These are phyloP conservation scores for Wasmannia auropunctata DNA, from an alignment of 1,140 invertebrate species.

Conservation along the genomic window DNA sequence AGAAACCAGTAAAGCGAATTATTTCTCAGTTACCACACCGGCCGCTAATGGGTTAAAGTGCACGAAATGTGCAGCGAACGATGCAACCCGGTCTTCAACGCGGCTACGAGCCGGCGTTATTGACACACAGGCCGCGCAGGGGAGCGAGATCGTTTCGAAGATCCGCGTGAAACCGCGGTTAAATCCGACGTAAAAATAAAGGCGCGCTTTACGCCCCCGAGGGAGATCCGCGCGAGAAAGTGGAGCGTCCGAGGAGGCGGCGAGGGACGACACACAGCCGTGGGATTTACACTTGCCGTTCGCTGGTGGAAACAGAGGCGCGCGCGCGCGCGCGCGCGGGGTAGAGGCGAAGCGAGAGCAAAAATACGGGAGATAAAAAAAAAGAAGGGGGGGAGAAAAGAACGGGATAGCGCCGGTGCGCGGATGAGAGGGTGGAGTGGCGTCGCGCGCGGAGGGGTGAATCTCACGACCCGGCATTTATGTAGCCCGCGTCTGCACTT, in stretches of 20 bases:
- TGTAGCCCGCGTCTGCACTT: constrained; percentile 78
- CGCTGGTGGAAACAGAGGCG: neutral
- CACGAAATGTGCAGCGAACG: constrained; percentile 3
- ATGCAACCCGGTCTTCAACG: neutral
- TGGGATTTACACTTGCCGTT: constrained; percentile 64
- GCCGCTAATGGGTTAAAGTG: constrained; percentile 27
- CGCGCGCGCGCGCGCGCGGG: no score
- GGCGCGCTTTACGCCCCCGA: constrained; percentile 75
- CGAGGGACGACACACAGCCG: neutral
- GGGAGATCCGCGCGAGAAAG: constrained; percentile 62
- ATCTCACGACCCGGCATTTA: constrained; percentile 77
- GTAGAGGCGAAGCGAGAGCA: neutral
- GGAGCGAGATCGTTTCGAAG: constrained; percentile 60
- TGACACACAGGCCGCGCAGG: constrained; percentile 44
- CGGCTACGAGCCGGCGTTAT: constrained; percentile 48
- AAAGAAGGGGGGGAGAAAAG: neutral
- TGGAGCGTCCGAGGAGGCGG: constrained; percentile 41
- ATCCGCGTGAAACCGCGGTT: constrained; percentile 70
- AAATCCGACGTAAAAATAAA: constrained; percentile 82
- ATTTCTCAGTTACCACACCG: neutral
- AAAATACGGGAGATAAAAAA: constrained; percentile 44
- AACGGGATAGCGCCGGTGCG: neutral
- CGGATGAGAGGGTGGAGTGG: neutral
- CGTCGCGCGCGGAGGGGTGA: constrained; percentile 51
- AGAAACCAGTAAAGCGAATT: constrained; percentile 20